A percentile compares a stretch with the other conserved stretches of the same genome.
phyloP scores from a whole-genome alignment of 35 echinoderm and acorn worm genomes.

The Stichopus chloronotus region DNA sequence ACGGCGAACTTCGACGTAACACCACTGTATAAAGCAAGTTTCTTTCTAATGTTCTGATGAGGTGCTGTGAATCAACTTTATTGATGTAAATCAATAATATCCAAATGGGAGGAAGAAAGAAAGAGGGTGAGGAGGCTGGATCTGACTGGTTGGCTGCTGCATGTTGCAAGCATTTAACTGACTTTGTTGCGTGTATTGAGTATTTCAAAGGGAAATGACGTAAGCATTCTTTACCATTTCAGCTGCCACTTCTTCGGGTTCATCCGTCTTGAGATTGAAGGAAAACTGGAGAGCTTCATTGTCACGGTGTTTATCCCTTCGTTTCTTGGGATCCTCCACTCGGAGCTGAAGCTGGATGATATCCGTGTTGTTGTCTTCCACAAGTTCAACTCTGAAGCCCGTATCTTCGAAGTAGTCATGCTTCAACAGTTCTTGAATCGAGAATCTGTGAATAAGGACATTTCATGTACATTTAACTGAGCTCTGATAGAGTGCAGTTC shows the following conservation, averaged over 20 bases:
- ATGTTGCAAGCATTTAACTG: background rate
- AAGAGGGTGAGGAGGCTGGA: background rate
- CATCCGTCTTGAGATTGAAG: constrained; percentile 92
- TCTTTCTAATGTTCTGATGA: background rate
- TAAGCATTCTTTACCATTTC: constrained; percentile 82
- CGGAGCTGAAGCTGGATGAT: constrained; percentile 84
- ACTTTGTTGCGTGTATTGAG: background rate
- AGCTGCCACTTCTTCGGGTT: constrained; percentile 91
- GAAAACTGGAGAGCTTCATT: constrained; percentile 99
- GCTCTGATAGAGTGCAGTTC: background rate
- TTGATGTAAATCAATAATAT: background rate
- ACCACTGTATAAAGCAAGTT: too few species aligned
- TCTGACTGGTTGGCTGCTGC: background rate
- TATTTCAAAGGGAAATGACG: background rate
- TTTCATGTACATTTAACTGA: background rate
- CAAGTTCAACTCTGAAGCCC: constrained; percentile 93
- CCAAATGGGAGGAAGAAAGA: background rate
- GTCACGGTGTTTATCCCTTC: constrained; percentile 94
- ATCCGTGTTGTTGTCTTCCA: constrained; percentile 83
- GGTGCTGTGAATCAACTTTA: background rate
- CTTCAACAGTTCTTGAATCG: constrained; percentile 88
- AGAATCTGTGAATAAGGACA: constrained; percentile 56
- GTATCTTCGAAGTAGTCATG: constrained; percentile 99
- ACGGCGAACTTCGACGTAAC: too few species aligned
- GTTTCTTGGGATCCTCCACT: constrained; percentile 97